Percentiles rank a stretch among this genome's conserved stretches.
phyloP scores from a whole-genome alignment of 2,113 vertebrate genomes.

The Scopus umbretta region DNA sequence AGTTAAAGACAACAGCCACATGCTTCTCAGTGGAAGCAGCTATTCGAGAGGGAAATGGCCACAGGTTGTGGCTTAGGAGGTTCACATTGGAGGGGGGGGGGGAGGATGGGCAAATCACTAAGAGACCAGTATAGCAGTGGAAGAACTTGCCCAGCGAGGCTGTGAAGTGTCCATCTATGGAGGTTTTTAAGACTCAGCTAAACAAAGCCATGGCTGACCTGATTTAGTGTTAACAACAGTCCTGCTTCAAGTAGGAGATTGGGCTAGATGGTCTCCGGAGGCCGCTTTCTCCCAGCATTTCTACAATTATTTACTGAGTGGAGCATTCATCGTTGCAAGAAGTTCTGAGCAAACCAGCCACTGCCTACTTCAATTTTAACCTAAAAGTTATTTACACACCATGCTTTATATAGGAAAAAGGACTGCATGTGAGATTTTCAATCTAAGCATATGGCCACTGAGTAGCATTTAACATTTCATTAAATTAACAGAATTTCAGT shows the following conservation, averaged over 20 bases:
- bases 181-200: not conserved
- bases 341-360: not conserved
- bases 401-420: not conserved
- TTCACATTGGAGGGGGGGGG: too few relatives aligned
- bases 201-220: not conserved
- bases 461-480: not conserved
- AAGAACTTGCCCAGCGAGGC: not conserved
- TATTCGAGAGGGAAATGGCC: not conserved
- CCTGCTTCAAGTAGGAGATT: not conserved
- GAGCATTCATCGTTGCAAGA: not conserved
- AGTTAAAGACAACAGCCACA: not conserved
- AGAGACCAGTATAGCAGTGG: not conserved
- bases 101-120: too few relatives aligned
- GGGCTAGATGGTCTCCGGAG: not conserved
- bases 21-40: fast-evolving
- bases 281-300: not conserved
- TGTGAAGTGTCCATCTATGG: not conserved
- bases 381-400: not conserved
- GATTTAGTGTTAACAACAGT: not conserved
- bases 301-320: not conserved
- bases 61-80: not conserved
- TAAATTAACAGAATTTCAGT: not conserved
- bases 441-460: not conserved
- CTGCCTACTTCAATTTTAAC: not conserved
- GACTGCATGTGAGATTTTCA: not conserved